Base-by-base conservation (phyloP, 2,888 invertebrate species). In the Hirtodrosophila alboralis region DNA sequence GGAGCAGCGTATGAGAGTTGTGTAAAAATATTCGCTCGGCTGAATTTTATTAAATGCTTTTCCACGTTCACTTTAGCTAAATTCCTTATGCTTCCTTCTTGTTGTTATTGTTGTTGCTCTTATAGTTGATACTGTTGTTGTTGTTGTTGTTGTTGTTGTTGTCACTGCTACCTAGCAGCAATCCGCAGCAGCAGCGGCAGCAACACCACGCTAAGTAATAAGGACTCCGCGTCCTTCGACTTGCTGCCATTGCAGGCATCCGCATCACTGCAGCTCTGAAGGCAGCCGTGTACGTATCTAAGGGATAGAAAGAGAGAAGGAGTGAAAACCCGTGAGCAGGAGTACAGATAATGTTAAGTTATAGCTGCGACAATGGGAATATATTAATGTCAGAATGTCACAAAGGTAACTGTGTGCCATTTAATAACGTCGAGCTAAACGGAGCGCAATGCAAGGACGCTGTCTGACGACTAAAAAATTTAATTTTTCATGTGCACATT, bases 241-340 rank as follows among this genome's bases (percentile, higher is more conserved):
- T 51, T 56, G 51, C 47, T 54, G 65, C 56, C 72, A 89, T 98
- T 98, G 91, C 98, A 98, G 7, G 96, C 98, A 89, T 98, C 97
- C 0, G 95, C 96, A 88, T 97, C 96, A 88, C 95, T 95, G 91
- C 98, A 98, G 85, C 96, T 97, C 89, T 97, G 97, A n/a, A 98
- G 94, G 90, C 98, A 98, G 48, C 98, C 98, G 80, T 95, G 94
- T 62, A 97, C 96, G 88, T 97, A 96, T 88, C 97, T 96, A 51
- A 30, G 21, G n/a, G n/a, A n/a, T n/a, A 26, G 38, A 34, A 31
- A 30, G 4, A 37, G 21, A 31, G 14, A 14, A 34, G 7, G 8
- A 33, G 28, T 2, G 7, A 10, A 18, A 34, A 28, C 33, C 13
- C n/a, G n/a, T n/a, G 31, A 21, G n/a, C 23, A 23, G 23, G 23